Evolutionary conservation across 92 coral and sea anemone genomes (phyloP), one percentile per base, ranked within the genome.

Genomic region (Umimayanthus chanpuru): DNA sequence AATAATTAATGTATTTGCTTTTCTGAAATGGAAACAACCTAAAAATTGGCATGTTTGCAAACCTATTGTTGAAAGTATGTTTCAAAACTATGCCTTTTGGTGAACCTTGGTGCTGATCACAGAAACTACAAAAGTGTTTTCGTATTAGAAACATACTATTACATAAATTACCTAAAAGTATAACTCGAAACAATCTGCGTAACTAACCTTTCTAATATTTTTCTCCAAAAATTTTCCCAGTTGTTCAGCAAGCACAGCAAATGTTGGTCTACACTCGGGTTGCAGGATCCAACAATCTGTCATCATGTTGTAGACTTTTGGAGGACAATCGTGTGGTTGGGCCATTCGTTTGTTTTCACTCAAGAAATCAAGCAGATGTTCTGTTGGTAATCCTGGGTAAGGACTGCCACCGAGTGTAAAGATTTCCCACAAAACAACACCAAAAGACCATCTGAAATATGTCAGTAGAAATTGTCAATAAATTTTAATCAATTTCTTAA

Each of bases 381-480:
- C 98, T 32, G 95, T 89, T 25, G 98, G 98, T 44, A 96, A 94
- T 16, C 93, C 92, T 38, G 98, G 98, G 77, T 96, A 96, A 1
- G 98, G 98, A 25, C 94, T 91, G 20, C 98, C 96, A 43, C 98
- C 98, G 43, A 96, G 94, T 25, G 98, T 96, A 81, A 96, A 94
- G 68, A 93, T 89, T 79, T 96, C 98, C 98, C 98, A 96, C 38
- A 94, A 29, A 39, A 94, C 86, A 65, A 96, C 88, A 64, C 98
- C 98, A 91, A 96, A 96, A 20, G 98, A 92, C 98, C 98, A 96
- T 18, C 98, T 96, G 88, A 2, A 65, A 76, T 28, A 20, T 41
- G 36, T 32, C 36, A 32, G 9, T 39, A 81, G 5, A 16, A 0
- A 21, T 16, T 12, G n/a, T 39, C 9, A 2, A 21, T 70, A 67